Evolutionary conservation across 2,797 vertebrate genomes (phyloP).

Genomic region (Anomalospiza imberbis): DNA sequence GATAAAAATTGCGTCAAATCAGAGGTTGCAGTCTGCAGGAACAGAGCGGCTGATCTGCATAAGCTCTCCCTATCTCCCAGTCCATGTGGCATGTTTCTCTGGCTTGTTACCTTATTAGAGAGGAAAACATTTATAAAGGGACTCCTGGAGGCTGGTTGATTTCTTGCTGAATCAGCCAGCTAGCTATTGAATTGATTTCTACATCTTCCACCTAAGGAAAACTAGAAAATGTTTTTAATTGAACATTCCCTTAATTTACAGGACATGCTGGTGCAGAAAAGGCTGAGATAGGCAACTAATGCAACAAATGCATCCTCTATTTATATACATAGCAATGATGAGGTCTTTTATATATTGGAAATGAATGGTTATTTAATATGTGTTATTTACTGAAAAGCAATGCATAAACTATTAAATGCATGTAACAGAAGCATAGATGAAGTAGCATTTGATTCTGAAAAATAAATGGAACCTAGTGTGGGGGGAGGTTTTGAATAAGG

Average conservation of each 20-base stretch:
- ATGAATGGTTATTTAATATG: not conserved
- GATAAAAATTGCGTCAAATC: not conserved
- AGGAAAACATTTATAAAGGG: conserved; percentile 32
- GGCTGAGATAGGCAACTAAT: not conserved
- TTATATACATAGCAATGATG: not conserved
- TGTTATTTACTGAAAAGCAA: not conserved
- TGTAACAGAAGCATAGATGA: not conserved
- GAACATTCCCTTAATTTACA: not conserved
- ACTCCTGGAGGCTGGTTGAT: not conserved
- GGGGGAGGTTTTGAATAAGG: not conserved
- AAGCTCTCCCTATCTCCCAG: not conserved
- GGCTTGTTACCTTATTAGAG: conserved; percentile 25
- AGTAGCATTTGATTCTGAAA: not conserved
- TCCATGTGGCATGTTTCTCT: not conserved
- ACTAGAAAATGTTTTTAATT: conserved; percentile 19
- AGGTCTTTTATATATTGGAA: not conserved
- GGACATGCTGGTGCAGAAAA: not conserved
- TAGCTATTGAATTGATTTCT: conserved; percentile 41
- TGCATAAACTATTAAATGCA: not conserved
- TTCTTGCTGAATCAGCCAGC: conserved; percentile 55
- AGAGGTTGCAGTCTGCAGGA: not conserved
- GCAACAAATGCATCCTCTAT: not conserved
- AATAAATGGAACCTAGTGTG: not conserved
- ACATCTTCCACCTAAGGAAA: conserved; percentile 31
- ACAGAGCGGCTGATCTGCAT: not conserved